Conservation (phyloP, 2,888 invertebrate species). For the Apomyelois bistriatella region DNA sequence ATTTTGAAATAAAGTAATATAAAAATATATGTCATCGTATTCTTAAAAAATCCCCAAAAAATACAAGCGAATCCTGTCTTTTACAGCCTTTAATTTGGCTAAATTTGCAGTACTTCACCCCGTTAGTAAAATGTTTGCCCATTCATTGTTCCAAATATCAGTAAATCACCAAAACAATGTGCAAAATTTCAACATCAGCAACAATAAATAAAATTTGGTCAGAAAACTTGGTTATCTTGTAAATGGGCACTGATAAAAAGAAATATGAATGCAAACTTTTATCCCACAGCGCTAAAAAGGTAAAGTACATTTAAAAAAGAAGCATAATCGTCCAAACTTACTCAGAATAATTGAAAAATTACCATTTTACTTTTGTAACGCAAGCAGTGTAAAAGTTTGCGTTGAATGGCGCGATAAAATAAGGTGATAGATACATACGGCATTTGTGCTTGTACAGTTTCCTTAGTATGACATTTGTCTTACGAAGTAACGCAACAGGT, state of each 20-base stretch:
- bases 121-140: too few relatives aligned
- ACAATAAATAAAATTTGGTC: constrained; percentile 3
- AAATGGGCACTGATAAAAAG: constrained; percentile 17
- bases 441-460: neutral
- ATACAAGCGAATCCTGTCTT: too few relatives aligned
- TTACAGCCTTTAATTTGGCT: too few relatives aligned
- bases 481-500: too few relatives aligned
- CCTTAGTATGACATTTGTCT: too few relatives aligned
- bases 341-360: constrained; percentile 39
- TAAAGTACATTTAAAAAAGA: constrained; percentile 23
- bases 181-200: neutral
- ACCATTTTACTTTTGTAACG: constrained; percentile 31
- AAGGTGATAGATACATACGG: constrained; percentile 20
- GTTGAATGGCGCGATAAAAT: constrained; percentile 27
- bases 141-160: too few relatives aligned
- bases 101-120: too few relatives aligned
- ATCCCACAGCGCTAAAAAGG: constrained; percentile 15
- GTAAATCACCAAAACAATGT: too few relatives aligned
- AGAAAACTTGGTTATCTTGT: constrained; percentile 14
- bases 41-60: too few relatives aligned
- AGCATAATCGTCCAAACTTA: constrained; percentile 26
- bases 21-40: too few relatives aligned
- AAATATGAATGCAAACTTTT: constrained; percentile 18
- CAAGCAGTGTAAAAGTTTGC: constrained; percentile 26
- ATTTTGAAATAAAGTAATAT: too few relatives aligned